Conservation (phyloP, 2,797 vertebrate genomes). For the Cuniculus paca region DNA sequence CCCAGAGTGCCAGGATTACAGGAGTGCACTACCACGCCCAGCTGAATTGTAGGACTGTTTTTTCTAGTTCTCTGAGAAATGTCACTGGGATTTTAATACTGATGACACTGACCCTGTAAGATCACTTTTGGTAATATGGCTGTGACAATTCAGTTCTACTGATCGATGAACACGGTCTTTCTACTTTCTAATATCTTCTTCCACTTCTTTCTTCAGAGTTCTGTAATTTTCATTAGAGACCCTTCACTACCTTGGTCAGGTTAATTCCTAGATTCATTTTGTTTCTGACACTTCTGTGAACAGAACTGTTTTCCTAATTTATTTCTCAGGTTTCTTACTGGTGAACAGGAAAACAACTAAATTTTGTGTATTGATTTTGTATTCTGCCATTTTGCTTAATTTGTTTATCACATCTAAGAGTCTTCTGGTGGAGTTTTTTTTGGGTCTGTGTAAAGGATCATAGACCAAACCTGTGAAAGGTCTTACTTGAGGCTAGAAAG, state of each 20-base stretch:
- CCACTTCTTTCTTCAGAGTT: neutral
- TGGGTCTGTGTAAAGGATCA: neutral
- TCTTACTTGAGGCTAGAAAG: constrained; percentile 4
- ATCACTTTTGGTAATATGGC: no score
- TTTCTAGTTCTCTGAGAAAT: no score
- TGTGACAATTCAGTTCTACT: no score
- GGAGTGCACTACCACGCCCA: no score
- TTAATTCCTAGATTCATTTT: neutral
- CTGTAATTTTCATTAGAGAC: no score
- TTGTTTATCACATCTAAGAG: neutral
- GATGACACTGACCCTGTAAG: no score
- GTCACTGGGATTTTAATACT: no score
- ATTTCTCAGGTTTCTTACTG: neutral
- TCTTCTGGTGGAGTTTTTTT: neutral
- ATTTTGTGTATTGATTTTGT: neutral
- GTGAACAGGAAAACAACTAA: neutral
- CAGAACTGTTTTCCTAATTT: neutral
- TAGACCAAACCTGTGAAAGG: neutral
- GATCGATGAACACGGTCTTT: no score
- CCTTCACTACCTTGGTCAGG: neutral
- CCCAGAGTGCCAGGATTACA: neutral
- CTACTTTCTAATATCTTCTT: neutral
- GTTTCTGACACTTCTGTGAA: neutral
- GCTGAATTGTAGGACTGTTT: no score
- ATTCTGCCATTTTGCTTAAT: neutral